Conservation (phyloP, 2,113 vertebrate genomes). For the Psittacara wagleri region DNA sequence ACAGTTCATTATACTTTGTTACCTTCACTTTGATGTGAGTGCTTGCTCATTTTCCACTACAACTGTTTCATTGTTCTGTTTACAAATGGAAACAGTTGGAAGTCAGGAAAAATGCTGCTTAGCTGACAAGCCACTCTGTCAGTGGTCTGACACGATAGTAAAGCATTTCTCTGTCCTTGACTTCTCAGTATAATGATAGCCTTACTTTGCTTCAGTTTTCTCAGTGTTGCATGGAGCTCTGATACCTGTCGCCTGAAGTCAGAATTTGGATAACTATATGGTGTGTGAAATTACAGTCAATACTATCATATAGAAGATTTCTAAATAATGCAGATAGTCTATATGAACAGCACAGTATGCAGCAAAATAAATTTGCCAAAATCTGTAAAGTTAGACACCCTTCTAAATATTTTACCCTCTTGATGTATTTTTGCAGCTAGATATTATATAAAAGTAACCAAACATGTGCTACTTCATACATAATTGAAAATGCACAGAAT, state of each 20-base stretch:
- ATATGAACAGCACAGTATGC: neutral
- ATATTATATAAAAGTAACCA: neutral
- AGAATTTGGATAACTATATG: neutral
- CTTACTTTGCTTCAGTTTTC: neutral
- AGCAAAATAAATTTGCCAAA: neutral
- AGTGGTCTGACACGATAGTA: neutral
- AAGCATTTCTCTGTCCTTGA: neutral
- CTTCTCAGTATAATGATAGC: neutral
- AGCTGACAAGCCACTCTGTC: neutral
- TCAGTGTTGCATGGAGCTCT: neutral
- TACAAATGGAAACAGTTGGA: constrained; percentile 22
- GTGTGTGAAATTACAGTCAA: neutral
- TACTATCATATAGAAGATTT: neutral
- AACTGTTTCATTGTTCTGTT: neutral
- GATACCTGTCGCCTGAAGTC: neutral
- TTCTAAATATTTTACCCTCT: constrained; percentile 7
- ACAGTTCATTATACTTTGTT: neutral
- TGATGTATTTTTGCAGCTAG: neutral
- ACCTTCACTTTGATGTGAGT: neutral
- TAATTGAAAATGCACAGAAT: neutral
- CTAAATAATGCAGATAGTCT: neutral
- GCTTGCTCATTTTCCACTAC: neutral
- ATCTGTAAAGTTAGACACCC: neutral
- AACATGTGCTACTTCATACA: neutral
- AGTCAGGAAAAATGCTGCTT: neutral